A percentile compares a stretch with the other conserved stretches of the same genome.
phyloP scores from a whole-genome alignment of 2,113 vertebrate genomes.

The Mustela lutreola region DNA sequence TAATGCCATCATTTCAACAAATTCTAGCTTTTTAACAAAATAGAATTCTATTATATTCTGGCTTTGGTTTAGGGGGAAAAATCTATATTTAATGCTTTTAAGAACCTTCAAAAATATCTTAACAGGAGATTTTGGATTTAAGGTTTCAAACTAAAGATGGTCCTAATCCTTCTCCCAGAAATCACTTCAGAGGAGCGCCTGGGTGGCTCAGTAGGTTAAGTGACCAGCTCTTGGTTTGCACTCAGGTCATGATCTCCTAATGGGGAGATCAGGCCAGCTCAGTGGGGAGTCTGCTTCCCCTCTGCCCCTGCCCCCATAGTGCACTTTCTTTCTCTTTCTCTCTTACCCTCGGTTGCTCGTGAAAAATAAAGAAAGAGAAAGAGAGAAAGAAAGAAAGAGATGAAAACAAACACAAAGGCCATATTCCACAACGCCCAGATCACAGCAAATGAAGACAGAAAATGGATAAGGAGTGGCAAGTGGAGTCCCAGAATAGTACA shows the following conservation, averaged over 20 bases:
- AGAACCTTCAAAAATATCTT: background rate
- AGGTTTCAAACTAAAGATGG: slow-evolving; percentile 33
- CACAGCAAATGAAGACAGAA: background rate
- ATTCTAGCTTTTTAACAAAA: slow-evolving; percentile 51
- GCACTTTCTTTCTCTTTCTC: background rate
- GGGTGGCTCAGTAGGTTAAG: background rate
- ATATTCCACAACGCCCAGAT: background rate
- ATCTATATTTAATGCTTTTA: slow-evolving; percentile 35
- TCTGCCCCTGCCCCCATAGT: background rate
- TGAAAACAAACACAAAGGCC: background rate
- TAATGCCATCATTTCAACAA: slow-evolving; percentile 48
- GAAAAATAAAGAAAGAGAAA: background rate
- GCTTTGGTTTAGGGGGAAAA: background rate
- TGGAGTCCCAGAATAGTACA: background rate
- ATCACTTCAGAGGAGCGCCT: background rate
- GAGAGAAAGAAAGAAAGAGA: background rate
- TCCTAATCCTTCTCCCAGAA: background rate
- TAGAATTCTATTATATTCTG: background rate
- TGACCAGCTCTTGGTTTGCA: background rate
- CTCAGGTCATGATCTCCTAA: background rate
- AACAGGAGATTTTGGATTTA: background rate
- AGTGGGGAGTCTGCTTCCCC: background rate
- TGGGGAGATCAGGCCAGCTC: background rate
- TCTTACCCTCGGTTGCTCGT: no score
- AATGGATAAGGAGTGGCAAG: background rate